A percentile compares a stretch with the other conserved stretches of the same genome.
Evolutionary conservation across 2,888 invertebrate genomes (phyloP).

Genomic region (Eilema caniola): DNA sequence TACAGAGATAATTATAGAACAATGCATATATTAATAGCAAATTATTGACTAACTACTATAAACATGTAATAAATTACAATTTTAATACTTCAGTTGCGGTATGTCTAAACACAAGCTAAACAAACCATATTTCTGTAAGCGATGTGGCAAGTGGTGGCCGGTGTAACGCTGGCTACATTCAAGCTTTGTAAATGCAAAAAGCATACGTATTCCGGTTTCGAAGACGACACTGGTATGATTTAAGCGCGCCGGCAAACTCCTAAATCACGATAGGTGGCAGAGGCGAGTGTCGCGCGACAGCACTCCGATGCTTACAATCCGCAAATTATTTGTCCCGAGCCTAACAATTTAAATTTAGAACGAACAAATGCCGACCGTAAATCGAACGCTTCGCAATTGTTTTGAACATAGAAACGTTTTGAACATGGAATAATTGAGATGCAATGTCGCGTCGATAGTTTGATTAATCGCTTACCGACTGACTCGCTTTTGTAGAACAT

Average conservation of each 20-base stretch:
- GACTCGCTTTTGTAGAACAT: slow-evolving; percentile 53
- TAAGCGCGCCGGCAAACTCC: slow-evolving; percentile 74
- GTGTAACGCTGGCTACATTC: slow-evolving; percentile 64
- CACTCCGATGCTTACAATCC: slow-evolving; percentile 79
- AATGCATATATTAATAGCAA: slow-evolving; percentile 47
- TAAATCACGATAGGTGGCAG: slow-evolving; percentile 82
- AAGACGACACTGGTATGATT: slow-evolving; percentile 79
- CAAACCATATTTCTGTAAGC: slow-evolving; percentile 69
- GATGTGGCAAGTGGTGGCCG: slow-evolving; percentile 64
- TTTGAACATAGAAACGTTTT: slow-evolving; percentile 78
- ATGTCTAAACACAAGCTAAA: slow-evolving; percentile 67
- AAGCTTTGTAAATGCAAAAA: slow-evolving; percentile 70
- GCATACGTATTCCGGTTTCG: slow-evolving; percentile 71
- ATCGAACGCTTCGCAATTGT: slow-evolving; percentile 81
- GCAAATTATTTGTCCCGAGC: slow-evolving; percentile 84
- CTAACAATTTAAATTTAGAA: slow-evolving; percentile 85
- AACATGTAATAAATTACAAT: slow-evolving; percentile 53
- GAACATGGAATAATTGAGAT: slow-evolving; percentile 69
- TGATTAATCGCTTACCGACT: slow-evolving; percentile 68
- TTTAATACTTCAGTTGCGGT: slow-evolving; percentile 50
- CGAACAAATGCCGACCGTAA: slow-evolving; percentile 82
- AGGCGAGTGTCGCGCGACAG: slow-evolving; percentile 74
- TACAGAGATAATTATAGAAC: slow-evolving; percentile 38
- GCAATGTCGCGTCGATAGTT: slow-evolving; percentile 68
- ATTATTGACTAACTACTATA: slow-evolving; percentile 48